Conservation (phyloP, 2,797 vertebrate species). For the Sitta carolinensis region DNA sequence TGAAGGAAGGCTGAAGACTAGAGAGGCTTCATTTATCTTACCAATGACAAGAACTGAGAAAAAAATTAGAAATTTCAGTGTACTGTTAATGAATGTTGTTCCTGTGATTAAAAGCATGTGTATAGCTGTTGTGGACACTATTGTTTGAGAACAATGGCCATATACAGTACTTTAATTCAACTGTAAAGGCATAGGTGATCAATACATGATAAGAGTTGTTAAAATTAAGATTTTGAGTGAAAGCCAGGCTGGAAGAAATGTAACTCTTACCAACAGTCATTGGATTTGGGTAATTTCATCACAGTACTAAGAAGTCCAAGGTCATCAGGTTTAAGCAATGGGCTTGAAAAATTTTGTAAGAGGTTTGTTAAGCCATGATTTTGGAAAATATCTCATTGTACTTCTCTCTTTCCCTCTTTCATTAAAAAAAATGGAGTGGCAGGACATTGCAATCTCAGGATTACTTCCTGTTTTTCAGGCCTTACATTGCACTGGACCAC, state of each 20-base stretch:
- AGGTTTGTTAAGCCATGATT: constrained; percentile 1
- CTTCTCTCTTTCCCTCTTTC: not conserved
- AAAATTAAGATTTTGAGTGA: constrained; percentile 36
- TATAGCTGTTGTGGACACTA: not conserved
- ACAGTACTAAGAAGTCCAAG: not conserved
- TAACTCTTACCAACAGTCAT: not conserved
- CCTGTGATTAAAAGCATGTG: constrained; percentile 53
- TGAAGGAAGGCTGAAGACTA: constrained; percentile 6
- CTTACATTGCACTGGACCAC: not conserved
- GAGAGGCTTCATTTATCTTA: constrained; percentile 47
- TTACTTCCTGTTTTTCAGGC: constrained; percentile 27
- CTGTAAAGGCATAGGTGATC: constrained; percentile 29
- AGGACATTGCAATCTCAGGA: not conserved
- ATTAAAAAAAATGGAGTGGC: not conserved
- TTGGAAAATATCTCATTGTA: constrained; percentile 29
- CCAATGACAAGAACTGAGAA: constrained; percentile 22
- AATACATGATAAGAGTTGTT: constrained; percentile 21
- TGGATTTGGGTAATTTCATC: not conserved
- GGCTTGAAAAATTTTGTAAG: not conserved
- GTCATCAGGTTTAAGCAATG: not conserved
- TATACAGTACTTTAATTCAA: constrained; percentile 26
- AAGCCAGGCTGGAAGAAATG: not conserved
- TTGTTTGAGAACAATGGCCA: not conserved
- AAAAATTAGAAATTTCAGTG: constrained; percentile 23
- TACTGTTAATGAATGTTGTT: constrained; percentile 10